phyloP scores from a whole-genome alignment of 1,140 invertebrate genomes.

The Delia radicum region DNA sequence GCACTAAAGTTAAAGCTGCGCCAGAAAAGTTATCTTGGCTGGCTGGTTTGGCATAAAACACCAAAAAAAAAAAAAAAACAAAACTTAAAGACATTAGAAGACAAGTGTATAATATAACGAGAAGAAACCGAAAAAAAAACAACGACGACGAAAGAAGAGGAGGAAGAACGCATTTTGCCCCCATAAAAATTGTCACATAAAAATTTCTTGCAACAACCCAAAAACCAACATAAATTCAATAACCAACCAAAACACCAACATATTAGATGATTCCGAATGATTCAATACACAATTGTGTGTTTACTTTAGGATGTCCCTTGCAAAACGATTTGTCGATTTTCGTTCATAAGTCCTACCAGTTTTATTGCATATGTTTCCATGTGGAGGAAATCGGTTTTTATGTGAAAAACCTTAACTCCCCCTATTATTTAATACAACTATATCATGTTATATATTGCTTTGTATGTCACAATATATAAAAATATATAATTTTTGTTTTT shows the following conservation, averaged over 20 bases:
- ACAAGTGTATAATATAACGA: neutral
- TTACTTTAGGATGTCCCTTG: no score
- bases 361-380: neutral
- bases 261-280: neutral
- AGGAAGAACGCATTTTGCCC: neutral
- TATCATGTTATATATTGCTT: no score
- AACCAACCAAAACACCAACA: no score
- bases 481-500: no score
- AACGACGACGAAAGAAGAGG: neutral
- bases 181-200: conserved; percentile 1
- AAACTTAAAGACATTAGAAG: neutral
- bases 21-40: no score
- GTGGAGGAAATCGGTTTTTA: no score
- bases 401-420: no score
- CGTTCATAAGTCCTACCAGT: no score
- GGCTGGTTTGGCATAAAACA: neutral
- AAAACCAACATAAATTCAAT: neutral
- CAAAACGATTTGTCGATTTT: no score
- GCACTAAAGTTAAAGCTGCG: neutral
- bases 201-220: neutral
- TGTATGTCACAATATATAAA: no score
- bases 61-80: neutral
- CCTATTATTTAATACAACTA: no score
- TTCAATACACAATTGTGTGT: neutral
- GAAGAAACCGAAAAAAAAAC: neutral